A percentile compares a stretch with the other conserved stretches of the same genome.
These are phyloP conservation scores for Protomyctophum bolini DNA, from an alignment of 2,113 vertebrate genomes.

Conservation along the genomic window DNA sequence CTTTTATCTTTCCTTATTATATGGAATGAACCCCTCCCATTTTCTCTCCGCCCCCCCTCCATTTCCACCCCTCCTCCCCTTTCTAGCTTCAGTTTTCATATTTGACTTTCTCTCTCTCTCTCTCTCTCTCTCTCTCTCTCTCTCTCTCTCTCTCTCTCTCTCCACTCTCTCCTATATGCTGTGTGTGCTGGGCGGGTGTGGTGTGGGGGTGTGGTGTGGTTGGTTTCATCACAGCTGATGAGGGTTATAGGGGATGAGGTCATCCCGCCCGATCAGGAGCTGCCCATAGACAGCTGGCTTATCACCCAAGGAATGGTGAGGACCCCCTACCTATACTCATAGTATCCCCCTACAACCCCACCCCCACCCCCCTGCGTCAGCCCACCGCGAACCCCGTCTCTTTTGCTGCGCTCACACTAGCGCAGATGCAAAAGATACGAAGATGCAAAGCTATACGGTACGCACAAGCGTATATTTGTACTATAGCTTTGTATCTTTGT, in stretches of 20 bases:
- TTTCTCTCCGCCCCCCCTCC: neutral
- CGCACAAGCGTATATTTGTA: no score
- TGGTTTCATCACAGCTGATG: conserved; percentile 88
- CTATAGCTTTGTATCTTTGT: neutral
- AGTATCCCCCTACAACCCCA: conserved; percentile 67
- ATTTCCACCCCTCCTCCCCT: neutral
- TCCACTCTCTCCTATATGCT: conserved; percentile 60
- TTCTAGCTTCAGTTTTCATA: neutral
- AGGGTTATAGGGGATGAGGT: conserved; percentile 87
- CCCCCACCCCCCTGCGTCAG: conserved; percentile 12
- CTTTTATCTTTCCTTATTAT: conserved; percentile 49
- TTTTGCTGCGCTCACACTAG: conserved; percentile 22
- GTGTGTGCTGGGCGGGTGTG: conserved; percentile 63
- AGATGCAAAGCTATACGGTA: no score
- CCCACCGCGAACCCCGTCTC: conserved; percentile 29
- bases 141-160: conserved; percentile 11
- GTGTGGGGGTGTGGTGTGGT: conserved; percentile 79
- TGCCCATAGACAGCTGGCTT: conserved; percentile 99
- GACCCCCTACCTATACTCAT: conserved; percentile 76
- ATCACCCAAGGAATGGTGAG: conserved; percentile 99
- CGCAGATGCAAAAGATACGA: no score
- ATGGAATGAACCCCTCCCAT: conserved; percentile 42
- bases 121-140: neutral
- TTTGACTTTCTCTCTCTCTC: neutral
- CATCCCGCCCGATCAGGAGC: conserved; percentile 89